Evolutionary conservation across 2,888 invertebrate genomes (phyloP), one percentile per base, ranked within the genome.

Genomic region (Drosophila demipolita): DNA sequence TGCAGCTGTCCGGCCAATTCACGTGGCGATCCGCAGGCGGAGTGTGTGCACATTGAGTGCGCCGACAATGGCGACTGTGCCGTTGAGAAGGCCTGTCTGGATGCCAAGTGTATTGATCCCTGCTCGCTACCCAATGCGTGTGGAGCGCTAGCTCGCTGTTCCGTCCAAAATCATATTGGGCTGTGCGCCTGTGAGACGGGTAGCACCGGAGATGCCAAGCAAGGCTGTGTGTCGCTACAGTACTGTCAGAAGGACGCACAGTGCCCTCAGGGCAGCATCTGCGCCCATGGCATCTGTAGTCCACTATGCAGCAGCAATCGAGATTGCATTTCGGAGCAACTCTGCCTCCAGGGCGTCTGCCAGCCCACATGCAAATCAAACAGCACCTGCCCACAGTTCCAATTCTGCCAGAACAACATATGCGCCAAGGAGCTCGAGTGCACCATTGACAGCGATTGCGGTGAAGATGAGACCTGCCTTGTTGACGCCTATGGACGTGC

Each of bases 321-420:
- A 74, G 98, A 98, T 82, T 98, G 98, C 90, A 96, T 98, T 63
- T 95, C 95, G 20, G 97, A 97, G 87, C 98, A 98, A 93, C 94
- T 97, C 17, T 98, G 98, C 89, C 96, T 98, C 69, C 96, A 97
- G 92, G 96, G 95, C 15, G 95, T 97, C n/a, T 98, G 98, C 90
- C 96, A 97, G 89, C 95, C 97, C 29, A 97, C 97, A 4, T 98
- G 98, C 91, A 95, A 95, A 86, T 94, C 95, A 12, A 97, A 98
- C 90, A 93, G 94, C 3, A 96, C 96, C 17, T 98, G 98, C 84
- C 97, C 98, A 1, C 96, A 97, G 74, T 96, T 96, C 91, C 97
- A 97, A 91, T 97, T 95, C 90, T 98, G 98, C 87, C 94, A 95
- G 74, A 97, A 97, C 89, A 97, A 95, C 89, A 96, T 98, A 74